These are phyloP conservation scores for Artemia sinica DNA, from an alignment of 2,888 invertebrate genomes.

Conservation along the genomic window DNA sequence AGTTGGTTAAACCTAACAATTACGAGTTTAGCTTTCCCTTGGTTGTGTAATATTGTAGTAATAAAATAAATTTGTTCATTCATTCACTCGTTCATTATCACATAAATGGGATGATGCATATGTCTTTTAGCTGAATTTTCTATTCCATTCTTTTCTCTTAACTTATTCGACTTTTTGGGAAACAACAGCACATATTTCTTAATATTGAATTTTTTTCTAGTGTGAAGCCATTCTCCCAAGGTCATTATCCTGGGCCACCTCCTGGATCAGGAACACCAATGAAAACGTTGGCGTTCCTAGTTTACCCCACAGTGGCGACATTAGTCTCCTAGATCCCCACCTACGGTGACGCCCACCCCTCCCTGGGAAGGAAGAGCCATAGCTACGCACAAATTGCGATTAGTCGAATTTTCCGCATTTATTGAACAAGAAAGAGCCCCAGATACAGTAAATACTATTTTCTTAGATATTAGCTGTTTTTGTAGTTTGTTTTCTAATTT, in stretches of 20 bases:
- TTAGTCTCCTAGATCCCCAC: conserved; percentile 35
- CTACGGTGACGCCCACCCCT: conserved; percentile 28
- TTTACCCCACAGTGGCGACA: too few species aligned
- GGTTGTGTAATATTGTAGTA: too few species aligned
- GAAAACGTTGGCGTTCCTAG: conserved; percentile 45
- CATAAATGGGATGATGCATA: too few species aligned
- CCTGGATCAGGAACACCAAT: conserved; percentile 39
- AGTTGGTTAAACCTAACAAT: too few species aligned
- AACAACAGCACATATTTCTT: too few species aligned
- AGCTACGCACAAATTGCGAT: conserved; percentile 85
- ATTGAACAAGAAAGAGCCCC: conserved; percentile 91
- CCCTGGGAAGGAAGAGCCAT: conserved; percentile 91
- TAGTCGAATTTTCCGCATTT: conserved; percentile 95
- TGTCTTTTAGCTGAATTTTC: not conserved
- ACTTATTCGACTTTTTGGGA: not conserved
- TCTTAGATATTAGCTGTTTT: conserved; percentile 9
- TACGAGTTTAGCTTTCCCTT: too few species aligned
- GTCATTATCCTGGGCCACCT: conserved; percentile 43
- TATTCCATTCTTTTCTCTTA: conserved; percentile 17
- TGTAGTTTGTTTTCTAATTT: too few species aligned
- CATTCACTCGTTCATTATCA: too few species aligned
- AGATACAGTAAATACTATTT: conserved; percentile 52
- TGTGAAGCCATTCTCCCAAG: conserved; percentile 81
- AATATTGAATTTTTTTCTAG: conserved; percentile 35
- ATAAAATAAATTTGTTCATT: too few species aligned